Percentiles rank a stretch among this genome's conserved stretches.
These are phyloP conservation scores for Vicugna pacos DNA, from an alignment of 2,113 vertebrate species.

Conservation along the genomic window DNA sequence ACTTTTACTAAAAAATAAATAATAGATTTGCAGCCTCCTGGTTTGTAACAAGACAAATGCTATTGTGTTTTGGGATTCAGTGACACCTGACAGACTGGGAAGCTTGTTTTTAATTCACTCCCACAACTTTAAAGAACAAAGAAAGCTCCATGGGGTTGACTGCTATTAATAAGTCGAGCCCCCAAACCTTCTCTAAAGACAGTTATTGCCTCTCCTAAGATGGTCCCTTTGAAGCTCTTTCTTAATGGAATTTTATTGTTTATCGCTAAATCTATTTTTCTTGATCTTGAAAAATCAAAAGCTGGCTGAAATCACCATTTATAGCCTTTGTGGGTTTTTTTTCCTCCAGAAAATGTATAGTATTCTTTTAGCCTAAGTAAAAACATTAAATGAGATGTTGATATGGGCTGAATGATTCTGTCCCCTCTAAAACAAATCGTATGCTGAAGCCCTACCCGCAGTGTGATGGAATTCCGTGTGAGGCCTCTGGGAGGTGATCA, in stretches of 20 bases:
- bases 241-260: constrained; percentile 44
- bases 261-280: constrained; percentile 14
- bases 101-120: constrained; percentile 62
- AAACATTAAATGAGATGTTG: neutral
- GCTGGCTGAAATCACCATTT: neutral
- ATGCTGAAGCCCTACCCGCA: neutral
- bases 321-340: neutral
- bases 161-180: constrained; percentile 27
- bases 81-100: constrained; percentile 71
- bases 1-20: constrained; percentile 73
- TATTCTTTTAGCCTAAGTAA: constrained; percentile 8
- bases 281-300: constrained; percentile 56
- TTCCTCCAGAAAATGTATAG: neutral
- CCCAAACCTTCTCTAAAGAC: neutral
- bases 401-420: neutral
- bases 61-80: constrained; percentile 64
- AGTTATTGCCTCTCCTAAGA: constrained; percentile 1
- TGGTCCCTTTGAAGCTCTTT: constrained; percentile 13
- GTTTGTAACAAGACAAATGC: constrained; percentile 57
- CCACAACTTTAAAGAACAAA: constrained; percentile 51
- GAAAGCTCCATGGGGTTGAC: constrained; percentile 9
- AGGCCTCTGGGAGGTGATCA: neutral
- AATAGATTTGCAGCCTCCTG: constrained; percentile 59
- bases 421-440: neutral
- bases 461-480: neutral